Evolutionary conservation across 2,113 vertebrate species (phyloP), one percentile per base, ranked within the genome.

Genomic region (Carassius carassius): DNA sequence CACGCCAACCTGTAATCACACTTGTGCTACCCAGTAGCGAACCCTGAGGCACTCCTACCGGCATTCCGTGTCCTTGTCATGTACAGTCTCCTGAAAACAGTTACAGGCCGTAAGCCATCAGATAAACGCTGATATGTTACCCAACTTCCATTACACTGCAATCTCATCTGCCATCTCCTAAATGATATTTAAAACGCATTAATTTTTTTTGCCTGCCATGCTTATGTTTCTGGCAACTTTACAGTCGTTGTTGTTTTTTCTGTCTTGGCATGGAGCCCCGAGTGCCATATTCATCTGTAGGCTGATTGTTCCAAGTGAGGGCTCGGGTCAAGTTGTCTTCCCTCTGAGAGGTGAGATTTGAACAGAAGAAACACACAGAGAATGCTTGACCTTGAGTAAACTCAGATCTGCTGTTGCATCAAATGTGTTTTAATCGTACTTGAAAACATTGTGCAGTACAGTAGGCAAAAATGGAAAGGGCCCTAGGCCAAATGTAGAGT

Each of bases 121-220:
- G 88, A 87, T 87, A 85, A 86, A 86, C 85, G 86, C 77, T 41
- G 35, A 41, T 11, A 63, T 89, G 91, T 90, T 93, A 93, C 37
- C 49, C 13, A 87, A 91, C 72, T 78, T 88, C 51, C 84, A 76
- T 78, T 85, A 78, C 88, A 74, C 81, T 86, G 89, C 75, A 37
- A 81, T 83, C 87, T 80, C 85, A 82, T 62, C 91, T 87, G 86
- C 91, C 88, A 92, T 94, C 90, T 88, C 89, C 89, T 90, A 90
- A 93, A 93, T 92, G 93, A 91, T 92, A 92, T 93, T 92, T 92
- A 91, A 93, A 91, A 91, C 85, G 88, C 91, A 91, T 93, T 92
- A 88, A 86, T 91, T 44, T 90, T 91, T 92, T 35, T 67, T 83
- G 87, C 81, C 78, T 88, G 85, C 62, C 83, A 2, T 72, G 81